Evolutionary conservation across 2,888 invertebrate genomes (phyloP).

Genomic region (Tuta absoluta): DNA sequence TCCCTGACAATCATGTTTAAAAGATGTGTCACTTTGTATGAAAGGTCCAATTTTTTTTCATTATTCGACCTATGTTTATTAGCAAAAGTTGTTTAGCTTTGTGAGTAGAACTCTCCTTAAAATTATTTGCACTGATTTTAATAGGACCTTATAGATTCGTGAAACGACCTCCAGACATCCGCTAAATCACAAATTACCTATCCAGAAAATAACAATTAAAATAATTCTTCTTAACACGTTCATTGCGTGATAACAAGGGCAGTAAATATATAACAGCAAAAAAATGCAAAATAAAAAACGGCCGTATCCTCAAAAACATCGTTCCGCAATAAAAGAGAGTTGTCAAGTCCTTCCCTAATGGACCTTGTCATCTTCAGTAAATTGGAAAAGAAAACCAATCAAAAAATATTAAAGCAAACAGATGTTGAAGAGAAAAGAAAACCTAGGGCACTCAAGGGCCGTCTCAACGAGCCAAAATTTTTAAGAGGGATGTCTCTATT

Average conservation of each 20-base stretch:
- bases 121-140: too few relatives aligned
- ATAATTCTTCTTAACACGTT: background rate
- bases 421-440: conserved; percentile 18
- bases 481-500: background rate
- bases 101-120: too few relatives aligned
- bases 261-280: background rate
- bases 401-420: conserved; percentile 17
- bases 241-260: background rate
- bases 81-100: too few relatives aligned
- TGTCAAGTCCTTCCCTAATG: background rate
- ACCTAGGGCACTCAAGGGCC: background rate
- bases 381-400: conserved; percentile 16
- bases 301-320: background rate
- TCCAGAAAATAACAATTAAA: background rate
- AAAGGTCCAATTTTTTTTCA: too few relatives aligned
- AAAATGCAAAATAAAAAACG: background rate
- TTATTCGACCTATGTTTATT: too few relatives aligned
- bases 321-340: background rate
- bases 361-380: conserved; percentile 18
- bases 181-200: background rate
- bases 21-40: too few relatives aligned
- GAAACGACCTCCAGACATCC: too few relatives aligned
- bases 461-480: background rate
- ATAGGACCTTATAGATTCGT: too few relatives aligned
- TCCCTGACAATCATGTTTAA: too few relatives aligned